Evolutionary conservation across 2,113 vertebrate species (phyloP).

Genomic region (Rhinolophus ferrumequinum): DNA sequence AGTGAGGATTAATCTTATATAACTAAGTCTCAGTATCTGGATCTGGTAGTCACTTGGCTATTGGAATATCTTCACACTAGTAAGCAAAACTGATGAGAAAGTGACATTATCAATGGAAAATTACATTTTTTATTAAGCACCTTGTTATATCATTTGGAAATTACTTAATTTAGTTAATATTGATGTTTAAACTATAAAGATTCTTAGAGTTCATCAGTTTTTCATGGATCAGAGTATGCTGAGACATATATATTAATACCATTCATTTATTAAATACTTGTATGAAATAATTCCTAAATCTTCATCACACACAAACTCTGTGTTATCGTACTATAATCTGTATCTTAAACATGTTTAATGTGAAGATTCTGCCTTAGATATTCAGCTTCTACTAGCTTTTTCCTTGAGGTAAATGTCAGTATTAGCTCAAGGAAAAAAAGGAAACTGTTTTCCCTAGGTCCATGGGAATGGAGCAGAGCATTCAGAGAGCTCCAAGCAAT

Average conservation of each 20-base stretch:
- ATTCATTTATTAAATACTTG: background rate
- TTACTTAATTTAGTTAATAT: background rate
- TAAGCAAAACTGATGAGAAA: background rate
- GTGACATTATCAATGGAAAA: background rate
- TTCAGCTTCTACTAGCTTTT: background rate
- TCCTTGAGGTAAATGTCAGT: background rate
- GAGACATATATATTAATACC: background rate
- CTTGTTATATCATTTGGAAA: background rate
- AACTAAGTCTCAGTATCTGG: background rate
- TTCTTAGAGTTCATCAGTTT: slow-evolving; percentile 7
- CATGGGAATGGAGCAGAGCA: background rate
- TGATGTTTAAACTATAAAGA: background rate
- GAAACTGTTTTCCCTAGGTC: background rate
- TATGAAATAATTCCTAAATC: background rate
- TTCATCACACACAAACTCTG: background rate
- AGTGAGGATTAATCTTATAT: background rate
- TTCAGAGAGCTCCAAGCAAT: background rate
- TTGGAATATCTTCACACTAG: background rate
- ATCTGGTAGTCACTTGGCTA: background rate
- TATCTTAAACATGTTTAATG: background rate
- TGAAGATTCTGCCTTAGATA: background rate
- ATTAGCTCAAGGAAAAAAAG: background rate
- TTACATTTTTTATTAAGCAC: background rate
- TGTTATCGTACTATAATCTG: background rate
- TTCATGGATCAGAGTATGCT: background rate